phyloP scores from a whole-genome alignment of 1,140 invertebrate genomes.

The Monochamus saltuarius region DNA sequence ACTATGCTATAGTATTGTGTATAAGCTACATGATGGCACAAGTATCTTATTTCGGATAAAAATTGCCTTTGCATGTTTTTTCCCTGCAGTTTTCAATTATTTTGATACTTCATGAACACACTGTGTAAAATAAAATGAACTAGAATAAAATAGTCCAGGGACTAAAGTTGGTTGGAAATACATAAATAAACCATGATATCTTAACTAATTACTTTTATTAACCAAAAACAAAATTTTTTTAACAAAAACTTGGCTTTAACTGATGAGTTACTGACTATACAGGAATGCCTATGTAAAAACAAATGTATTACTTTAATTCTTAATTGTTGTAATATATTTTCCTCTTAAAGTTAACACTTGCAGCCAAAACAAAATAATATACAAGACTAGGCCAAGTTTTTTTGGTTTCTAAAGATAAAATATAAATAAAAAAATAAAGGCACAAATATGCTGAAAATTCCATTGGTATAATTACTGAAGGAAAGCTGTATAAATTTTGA shows the following conservation, averaged over 20 bases:
- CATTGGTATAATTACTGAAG: conserved; percentile 19
- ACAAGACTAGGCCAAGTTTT: conserved; percentile 37
- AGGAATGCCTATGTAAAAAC: conserved; percentile 2
- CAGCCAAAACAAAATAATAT: not conserved
- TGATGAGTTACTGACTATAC: conserved; percentile 1
- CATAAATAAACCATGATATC: not conserved
- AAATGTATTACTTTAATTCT: not conserved
- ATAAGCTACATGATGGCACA: too few relatives aligned
- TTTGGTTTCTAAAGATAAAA: conserved; percentile 33
- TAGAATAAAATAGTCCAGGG: too few relatives aligned
- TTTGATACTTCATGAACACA: too few relatives aligned
- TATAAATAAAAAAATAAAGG: conserved; percentile 42
- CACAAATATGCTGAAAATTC: conserved; percentile 41
- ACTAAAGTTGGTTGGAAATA: too few relatives aligned
- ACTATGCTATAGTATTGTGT: too few relatives aligned
- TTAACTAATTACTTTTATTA: conserved; percentile 20
- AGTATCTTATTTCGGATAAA: too few relatives aligned
- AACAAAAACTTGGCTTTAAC: conserved; percentile 15
- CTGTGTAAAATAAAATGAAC: too few relatives aligned
- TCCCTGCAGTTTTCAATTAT: too few relatives aligned
- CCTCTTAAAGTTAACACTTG: not conserved
- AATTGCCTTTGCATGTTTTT: too few relatives aligned
- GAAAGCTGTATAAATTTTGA: conserved; percentile 10
- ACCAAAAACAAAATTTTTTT: conserved; percentile 18
- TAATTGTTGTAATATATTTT: conserved; percentile 7